Evolutionary conservation across 2,888 invertebrate species (phyloP).

Genomic region (Fabriciana adippe): DNA sequence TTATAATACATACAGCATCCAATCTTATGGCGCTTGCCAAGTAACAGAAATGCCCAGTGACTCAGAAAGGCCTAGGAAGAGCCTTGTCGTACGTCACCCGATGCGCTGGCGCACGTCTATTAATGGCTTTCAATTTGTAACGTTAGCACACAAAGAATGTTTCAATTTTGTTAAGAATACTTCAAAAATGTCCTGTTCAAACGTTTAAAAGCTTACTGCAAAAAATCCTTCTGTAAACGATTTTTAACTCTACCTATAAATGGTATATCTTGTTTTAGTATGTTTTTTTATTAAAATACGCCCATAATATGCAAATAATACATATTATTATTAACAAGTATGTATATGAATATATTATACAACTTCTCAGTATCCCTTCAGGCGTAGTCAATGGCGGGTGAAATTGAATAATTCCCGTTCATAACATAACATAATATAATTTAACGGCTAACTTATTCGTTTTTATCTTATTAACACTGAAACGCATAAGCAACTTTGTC

Average conservation of each 20-base stretch:
- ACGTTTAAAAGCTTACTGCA: not conserved
- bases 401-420: constrained; percentile 15
- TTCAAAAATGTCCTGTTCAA: constrained; percentile 1
- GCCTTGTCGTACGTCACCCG: constrained; percentile 45
- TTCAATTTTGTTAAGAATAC: constrained; percentile 5
- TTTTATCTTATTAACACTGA: constrained; percentile 16
- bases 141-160: constrained; percentile 30
- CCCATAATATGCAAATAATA: too few species aligned
- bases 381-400: too few species aligned
- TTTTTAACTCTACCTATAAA: too few species aligned
- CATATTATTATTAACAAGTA: too few species aligned
- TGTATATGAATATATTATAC: too few species aligned
- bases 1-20: not conserved
- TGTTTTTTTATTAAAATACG: too few species aligned
- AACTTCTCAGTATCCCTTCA: too few species aligned
- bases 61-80: constrained; percentile 52
- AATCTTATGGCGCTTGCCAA: constrained; percentile 25
- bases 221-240: not conserved
- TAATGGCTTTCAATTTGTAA: constrained; percentile 45
- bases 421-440: constrained; percentile 7
- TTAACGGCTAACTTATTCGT: not conserved
- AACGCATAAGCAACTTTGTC: constrained; percentile 7
- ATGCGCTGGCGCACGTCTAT: constrained; percentile 43
- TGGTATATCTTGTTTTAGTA: too few species aligned
- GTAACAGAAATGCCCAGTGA: constrained; percentile 40